These are phyloP conservation scores for Epinotia nisella DNA, from an alignment of 2,888 invertebrate species.

Conservation along the genomic window DNA sequence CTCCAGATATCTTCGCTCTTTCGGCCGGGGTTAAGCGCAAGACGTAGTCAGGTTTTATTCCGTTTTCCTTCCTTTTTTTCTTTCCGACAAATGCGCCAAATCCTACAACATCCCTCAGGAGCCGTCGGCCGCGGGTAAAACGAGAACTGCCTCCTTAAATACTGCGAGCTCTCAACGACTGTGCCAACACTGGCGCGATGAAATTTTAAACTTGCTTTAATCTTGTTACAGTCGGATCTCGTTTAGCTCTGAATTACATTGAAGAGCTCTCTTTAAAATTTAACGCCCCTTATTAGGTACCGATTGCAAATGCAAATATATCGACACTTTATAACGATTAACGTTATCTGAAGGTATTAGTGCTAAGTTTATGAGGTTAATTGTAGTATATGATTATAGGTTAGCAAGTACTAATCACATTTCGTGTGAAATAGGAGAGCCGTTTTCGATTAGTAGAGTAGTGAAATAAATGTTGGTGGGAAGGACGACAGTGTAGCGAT, in stretches of 20 bases:
- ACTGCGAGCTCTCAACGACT: slow-evolving; percentile 62
- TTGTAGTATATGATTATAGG: slow-evolving; percentile 12
- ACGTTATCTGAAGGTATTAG: neutral
- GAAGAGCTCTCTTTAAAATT: slow-evolving; percentile 48
- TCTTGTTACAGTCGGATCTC: slow-evolving; percentile 41
- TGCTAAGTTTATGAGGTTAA: slow-evolving; percentile 16
- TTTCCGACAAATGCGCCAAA: slow-evolving; percentile 59
- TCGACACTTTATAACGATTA: neutral
- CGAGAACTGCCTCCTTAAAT: slow-evolving; percentile 71
- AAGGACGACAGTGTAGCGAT: slow-evolving; percentile 62
- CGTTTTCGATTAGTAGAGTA: slow-evolving; percentile 51
- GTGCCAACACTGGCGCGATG: slow-evolving; percentile 62
- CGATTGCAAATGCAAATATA: slow-evolving; percentile 32
- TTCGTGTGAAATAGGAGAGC: slow-evolving; percentile 38
- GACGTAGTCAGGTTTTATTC: slow-evolving; percentile 56
- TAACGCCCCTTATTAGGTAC: slow-evolving; percentile 20
- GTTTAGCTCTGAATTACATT: slow-evolving; percentile 52
- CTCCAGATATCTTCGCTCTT: slow-evolving; percentile 61
- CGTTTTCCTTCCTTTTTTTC: slow-evolving; percentile 60
- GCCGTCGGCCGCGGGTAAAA: slow-evolving; percentile 62
- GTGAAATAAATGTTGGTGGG: slow-evolving; percentile 59
- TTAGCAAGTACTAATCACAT: slow-evolving; percentile 6
- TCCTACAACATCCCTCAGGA: slow-evolving; percentile 70
- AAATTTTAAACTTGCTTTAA: slow-evolving; percentile 67
- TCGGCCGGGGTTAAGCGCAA: slow-evolving; percentile 52